These are phyloP conservation scores for Microchrysa polita DNA, from an alignment of 2,888 invertebrate species.

Conservation along the genomic window DNA sequence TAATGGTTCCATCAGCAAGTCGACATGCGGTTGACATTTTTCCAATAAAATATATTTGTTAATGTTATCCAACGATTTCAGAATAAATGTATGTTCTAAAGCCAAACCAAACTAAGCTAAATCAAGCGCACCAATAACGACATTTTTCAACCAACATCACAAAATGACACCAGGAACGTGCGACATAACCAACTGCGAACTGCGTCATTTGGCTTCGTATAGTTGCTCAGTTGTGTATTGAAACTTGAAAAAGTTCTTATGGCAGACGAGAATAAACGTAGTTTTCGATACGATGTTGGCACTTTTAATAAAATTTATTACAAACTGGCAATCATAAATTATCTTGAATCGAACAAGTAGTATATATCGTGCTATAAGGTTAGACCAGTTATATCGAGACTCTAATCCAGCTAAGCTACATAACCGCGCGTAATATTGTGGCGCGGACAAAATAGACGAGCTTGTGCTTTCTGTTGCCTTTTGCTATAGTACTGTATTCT, in stretches of 20 bases:
- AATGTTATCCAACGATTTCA: not conserved
- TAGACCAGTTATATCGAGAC: conserved; percentile 36
- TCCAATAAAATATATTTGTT: conserved; percentile 28
- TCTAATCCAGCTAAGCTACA: conserved; percentile 13
- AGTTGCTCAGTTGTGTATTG: not conserved
- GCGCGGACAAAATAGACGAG: too few relatives aligned
- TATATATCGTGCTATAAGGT: conserved; percentile 38
- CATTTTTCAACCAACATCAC: not conserved
- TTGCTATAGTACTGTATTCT: too few relatives aligned
- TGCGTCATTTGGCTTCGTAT: too few relatives aligned
- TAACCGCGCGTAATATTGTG: not conserved
- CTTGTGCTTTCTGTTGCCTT: too few relatives aligned
- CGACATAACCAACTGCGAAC: conserved; percentile 17
- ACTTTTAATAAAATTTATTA: conserved; percentile 43
- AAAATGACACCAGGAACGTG: not conserved
- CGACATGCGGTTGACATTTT: not conserved
- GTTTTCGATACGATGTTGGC: conserved; percentile 27
- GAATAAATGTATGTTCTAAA: not conserved
- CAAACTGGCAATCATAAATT: conserved; percentile 40
- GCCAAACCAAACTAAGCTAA: not conserved
- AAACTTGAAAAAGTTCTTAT: conserved; percentile 35
- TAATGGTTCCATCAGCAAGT: not conserved
- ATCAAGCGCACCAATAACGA: too few relatives aligned
- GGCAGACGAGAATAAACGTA: conserved; percentile 17
- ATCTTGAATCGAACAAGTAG: conserved; percentile 35